Evolutionary conservation across 2,113 vertebrate species (phyloP).

Genomic region (Dissostichus mawsoni): DNA sequence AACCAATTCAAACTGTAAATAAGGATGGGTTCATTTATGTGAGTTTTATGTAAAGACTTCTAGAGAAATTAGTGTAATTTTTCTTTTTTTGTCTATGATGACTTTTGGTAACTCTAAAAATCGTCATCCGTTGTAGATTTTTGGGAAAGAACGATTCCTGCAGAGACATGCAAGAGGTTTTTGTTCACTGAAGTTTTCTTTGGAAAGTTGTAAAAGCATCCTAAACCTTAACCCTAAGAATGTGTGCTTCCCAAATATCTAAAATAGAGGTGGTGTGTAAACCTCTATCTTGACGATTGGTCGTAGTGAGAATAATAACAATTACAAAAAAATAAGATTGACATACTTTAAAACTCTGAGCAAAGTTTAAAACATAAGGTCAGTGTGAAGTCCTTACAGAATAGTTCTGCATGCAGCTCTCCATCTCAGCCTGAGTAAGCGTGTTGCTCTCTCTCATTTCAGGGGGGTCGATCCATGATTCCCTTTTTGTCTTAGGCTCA

Average conservation of each 20-base stretch:
- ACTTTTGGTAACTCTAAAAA: background rate
- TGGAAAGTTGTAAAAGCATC: background rate
- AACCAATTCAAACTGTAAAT: background rate
- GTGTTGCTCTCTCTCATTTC: constrained; percentile 85
- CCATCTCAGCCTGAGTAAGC: constrained; percentile 95
- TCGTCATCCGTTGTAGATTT: background rate
- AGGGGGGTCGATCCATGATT: constrained; percentile 95
- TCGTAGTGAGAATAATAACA: background rate
- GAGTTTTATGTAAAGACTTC: background rate
- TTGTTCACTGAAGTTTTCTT: background rate
- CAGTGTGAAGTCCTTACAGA: constrained; percentile 80
- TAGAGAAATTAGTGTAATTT: background rate
- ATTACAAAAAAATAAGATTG: background rate
- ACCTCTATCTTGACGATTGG: background rate
- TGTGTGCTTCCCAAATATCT: too few species aligned
- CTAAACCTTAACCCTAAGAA: too few species aligned
- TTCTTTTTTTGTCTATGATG: background rate
- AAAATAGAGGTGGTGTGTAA: background rate
- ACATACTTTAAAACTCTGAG: background rate
- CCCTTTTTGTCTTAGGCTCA: constrained; percentile 81
- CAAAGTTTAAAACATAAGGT: background rate
- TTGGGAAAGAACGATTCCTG: background rate
- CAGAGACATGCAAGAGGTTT: background rate
- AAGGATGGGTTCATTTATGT: background rate
- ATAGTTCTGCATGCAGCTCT: constrained; percentile 97